These are phyloP conservation scores for Adelphocoris suturalis DNA, from an alignment of 2,888 invertebrate genomes.

Conservation along the genomic window DNA sequence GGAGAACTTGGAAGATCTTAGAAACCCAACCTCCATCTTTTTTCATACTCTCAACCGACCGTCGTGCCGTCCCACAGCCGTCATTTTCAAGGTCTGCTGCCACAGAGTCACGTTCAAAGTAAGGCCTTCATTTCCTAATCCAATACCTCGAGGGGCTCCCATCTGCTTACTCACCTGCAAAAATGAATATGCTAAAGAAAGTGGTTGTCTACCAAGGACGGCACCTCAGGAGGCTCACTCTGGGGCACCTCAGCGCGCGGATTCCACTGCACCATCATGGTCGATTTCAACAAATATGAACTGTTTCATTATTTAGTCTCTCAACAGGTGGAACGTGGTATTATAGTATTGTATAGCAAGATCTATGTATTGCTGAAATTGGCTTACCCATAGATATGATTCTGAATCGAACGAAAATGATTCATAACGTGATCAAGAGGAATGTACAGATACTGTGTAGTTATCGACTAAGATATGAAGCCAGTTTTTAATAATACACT, in stretches of 20 bases:
- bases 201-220: slow-evolving; percentile 45
- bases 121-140: slow-evolving; percentile 46
- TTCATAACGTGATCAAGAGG: too few relatives aligned
- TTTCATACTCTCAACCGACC: neutral
- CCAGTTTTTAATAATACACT: too few relatives aligned
- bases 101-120: slow-evolving; percentile 45
- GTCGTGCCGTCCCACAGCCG: slow-evolving; percentile 20
- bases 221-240: slow-evolving; percentile 48
- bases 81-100: slow-evolving; percentile 30
- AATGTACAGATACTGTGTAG: too few relatives aligned
- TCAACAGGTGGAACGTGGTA: too few relatives aligned
- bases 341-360: too few relatives aligned
- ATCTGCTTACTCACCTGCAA: slow-evolving; percentile 45
- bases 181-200: slow-evolving; percentile 61
- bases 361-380: too few relatives aligned
- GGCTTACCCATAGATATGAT: too few relatives aligned
- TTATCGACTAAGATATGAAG: too few relatives aligned
- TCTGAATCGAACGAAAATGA: too few relatives aligned
- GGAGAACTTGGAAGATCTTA: neutral
- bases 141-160: slow-evolving; percentile 45
- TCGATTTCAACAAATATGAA: too few relatives aligned
- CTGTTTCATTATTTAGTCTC: too few relatives aligned
- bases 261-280: neutral
- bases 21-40: slow-evolving; percentile 8
- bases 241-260: neutral